Base-by-base conservation (phyloP, 2,888 invertebrate genomes). In the Tetranychus truncatus region DNA sequence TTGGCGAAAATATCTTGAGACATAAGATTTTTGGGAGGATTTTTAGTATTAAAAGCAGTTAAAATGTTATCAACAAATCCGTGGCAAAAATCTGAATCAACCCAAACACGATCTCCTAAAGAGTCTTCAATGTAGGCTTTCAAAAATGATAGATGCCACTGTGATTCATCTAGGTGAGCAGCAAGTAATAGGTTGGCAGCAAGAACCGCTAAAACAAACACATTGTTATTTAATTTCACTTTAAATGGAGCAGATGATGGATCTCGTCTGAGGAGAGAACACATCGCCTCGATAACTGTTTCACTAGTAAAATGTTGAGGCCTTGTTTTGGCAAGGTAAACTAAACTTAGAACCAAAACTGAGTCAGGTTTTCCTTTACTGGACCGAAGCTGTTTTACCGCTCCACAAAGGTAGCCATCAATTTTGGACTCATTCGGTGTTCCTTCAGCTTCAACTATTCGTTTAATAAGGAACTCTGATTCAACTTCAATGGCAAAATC, bases 81-180 rank as follows among this genome's bases (percentile, higher is more conserved):
- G 81, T 90, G 90, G 82, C 95, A 95, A 84, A 92, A 91, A 0
- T 91, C 88, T 80, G 91, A 89, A 82, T 96, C 96, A 24, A 95
- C 92, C 93, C 96, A 96, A 78, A 91, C 87, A 66, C 95, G 86
- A 81, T 97, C 96, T 71, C 91, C 92, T 1, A 94, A 84, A 0
- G 95, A 92, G 84, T 97, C 96, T 81, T 97, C 96, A 77, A 95
- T 89, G 82, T 93, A 96, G 0, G 91, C 91, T 87, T 91, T 92
- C 1, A 95, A 87, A 84, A 95, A 93, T 75, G 88, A 85, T 81
- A 95, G 93, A 0, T 95, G 95, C 96, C 95, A 96, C 80, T 88
- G 88, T 77, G 87, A 88, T 79, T 89, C 89, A 67, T 94, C 92
- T 72, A 80, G 85, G 82, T 89, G 93, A 0, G 91, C 91, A 78